phyloP scores from a whole-genome alignment of 1,140 invertebrate species.

The Lepidurus couesii region DNA sequence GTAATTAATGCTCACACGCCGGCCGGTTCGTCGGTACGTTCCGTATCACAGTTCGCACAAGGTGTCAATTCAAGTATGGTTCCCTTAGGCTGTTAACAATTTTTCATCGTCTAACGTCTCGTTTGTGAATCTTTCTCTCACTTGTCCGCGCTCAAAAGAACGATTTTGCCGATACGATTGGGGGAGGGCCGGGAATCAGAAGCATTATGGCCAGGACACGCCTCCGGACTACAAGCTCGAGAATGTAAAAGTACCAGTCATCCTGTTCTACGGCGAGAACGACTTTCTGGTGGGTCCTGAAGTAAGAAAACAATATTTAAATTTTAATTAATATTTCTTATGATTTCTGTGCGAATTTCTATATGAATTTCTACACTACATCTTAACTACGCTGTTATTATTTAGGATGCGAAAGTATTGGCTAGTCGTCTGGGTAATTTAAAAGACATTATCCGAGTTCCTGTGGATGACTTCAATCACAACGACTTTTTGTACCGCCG shows the following conservation, averaged over 20 bases:
- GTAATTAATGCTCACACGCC: constrained; percentile 40
- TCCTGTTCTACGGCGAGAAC: constrained; percentile 44
- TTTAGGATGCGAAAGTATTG: constrained; percentile 55
- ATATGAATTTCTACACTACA: too few species aligned
- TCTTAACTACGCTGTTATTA: not conserved
- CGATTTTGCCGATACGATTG: constrained; percentile 25
- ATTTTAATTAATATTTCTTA: not conserved
- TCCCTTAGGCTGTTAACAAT: not conserved
- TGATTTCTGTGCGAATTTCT: not conserved
- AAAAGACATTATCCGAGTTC: constrained; percentile 48
- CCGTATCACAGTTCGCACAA: constrained; percentile 44
- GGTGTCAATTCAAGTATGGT: constrained; percentile 47
- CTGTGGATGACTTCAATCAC: constrained; percentile 58
- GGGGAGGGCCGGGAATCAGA: constrained; percentile 33
- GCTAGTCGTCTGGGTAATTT: constrained; percentile 47
- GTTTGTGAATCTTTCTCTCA: not conserved
- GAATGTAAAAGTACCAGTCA: constrained; percentile 44
- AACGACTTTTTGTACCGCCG: constrained; percentile 63
- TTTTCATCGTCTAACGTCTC: not conserved
- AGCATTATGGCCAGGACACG: constrained; percentile 40
- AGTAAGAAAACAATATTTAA: constrained; percentile 36
- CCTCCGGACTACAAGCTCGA: constrained; percentile 45
- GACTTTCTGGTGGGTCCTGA: constrained; percentile 47
- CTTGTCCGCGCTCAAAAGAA: not conserved
- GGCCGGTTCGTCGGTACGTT: constrained; percentile 37